Base-by-base conservation (phyloP, 2,113 vertebrate species). In the Gobiocypris rarus region DNA sequence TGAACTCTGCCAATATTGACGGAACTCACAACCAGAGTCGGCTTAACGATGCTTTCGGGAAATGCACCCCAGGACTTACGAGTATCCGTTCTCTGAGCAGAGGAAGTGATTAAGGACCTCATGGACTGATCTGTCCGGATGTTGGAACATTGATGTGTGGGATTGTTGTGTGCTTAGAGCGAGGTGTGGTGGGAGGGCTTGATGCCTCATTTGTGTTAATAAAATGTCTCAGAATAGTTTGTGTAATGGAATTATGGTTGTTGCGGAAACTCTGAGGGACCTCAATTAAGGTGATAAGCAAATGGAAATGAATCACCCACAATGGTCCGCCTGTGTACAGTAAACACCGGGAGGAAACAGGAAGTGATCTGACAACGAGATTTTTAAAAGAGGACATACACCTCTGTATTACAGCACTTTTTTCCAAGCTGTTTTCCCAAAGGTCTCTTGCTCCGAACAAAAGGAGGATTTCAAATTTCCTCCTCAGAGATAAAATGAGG, bases 151-250 rank as follows among this genome's bases (percentile, higher is more conserved):
- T 75, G 13, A 74, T 61, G 75, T 82, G 85, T 85, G 82, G 76
- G 86, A 85, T 82, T 56, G 80, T 4, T 26, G 31, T 34, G 34
- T 24, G 83, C 67, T 50, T 34, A 81, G 88, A 90, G 80, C 71
- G 65, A 41, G 24, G 31, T 58, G 15, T 54, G 31, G 58, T 26
- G 65, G 54, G 82, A 50, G 86, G 85, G 56, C 50, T 82, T 84
- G 89, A 91, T 90, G 90, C 90, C 86, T 89, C 87, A 90, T 93
- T 91, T 92, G 87, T 89, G 90, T 90, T 93, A 87, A 93, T 94
- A 93, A 92, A 92, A 93, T 89, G 86, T 90, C 86, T 92, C 88
- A 87, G 91, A 92, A 93, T 90, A 92, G 93, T 93, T 94, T 92
- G 90, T 92, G 73, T 90, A 93, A 93, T 92, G 87, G 89, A 91